These are phyloP conservation scores for Zaprionus lachaisei DNA, from an alignment of 1,140 invertebrate genomes.

Conservation along the genomic window DNA sequence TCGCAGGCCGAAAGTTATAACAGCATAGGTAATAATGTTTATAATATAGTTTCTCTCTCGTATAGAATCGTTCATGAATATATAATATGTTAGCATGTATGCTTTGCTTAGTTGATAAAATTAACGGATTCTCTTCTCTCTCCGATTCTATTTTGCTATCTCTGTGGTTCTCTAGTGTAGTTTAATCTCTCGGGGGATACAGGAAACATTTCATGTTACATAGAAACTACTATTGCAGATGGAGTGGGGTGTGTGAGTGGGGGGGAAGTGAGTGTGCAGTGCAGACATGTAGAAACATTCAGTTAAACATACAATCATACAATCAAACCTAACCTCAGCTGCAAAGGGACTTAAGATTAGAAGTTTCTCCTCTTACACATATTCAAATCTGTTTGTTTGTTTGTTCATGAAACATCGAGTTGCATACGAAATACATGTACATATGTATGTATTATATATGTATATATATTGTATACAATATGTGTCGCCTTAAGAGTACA, in stretches of 20 bases:
- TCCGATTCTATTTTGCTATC: constrained; percentile 51
- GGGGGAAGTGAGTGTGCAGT: constrained; percentile 18
- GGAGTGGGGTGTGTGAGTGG: constrained; percentile 21
- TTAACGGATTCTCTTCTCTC: constrained; percentile 51
- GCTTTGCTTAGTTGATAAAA: constrained; percentile 44
- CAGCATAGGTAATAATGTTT: constrained; percentile 47
- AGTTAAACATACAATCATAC: constrained; percentile 20
- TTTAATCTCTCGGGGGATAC: constrained; percentile 7
- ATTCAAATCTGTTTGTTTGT: constrained; percentile 22
- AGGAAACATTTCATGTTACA: constrained; percentile 54
- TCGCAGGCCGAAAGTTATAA: constrained; percentile 71
- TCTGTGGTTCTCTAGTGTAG: constrained; percentile 46
- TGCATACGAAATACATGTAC: constrained; percentile 38
- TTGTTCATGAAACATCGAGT: constrained; percentile 64
- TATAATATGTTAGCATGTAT: constrained; percentile 32
- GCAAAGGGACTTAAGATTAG: constrained; percentile 42
- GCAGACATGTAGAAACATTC: constrained; percentile 41
- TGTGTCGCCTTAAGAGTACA: constrained; percentile 48
- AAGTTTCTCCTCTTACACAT: constrained; percentile 12
- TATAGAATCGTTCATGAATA: constrained; percentile 34
- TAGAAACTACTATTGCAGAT: constrained; percentile 71
- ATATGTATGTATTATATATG: constrained; percentile 39
- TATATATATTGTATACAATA: constrained; percentile 14
- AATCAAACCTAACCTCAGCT: constrained; percentile 37
- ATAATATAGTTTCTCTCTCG: constrained; percentile 28